These are phyloP conservation scores for Ornithoptera priamus DNA, from an alignment of 2,888 invertebrate species.

Conservation along the genomic window DNA sequence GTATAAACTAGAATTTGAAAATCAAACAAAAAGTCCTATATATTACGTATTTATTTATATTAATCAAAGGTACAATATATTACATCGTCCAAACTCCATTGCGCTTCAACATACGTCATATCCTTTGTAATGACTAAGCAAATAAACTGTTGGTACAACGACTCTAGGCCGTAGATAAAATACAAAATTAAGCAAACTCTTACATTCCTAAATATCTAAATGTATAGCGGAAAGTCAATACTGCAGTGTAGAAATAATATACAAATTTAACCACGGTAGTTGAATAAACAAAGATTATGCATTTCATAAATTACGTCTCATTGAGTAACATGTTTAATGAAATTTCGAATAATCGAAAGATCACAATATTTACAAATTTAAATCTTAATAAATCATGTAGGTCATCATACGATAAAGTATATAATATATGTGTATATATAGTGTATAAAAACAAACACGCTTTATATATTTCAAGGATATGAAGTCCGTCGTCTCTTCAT, in stretches of 20 bases:
- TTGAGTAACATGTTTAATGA: slow-evolving; percentile 39
- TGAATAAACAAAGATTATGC: slow-evolving; percentile 72
- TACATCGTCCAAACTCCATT: slow-evolving; percentile 73
- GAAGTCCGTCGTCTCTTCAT: slow-evolving; percentile 15
- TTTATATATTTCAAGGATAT: slow-evolving; percentile 20
- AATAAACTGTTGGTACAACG: slow-evolving; percentile 70
- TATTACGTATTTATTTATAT: slow-evolving; percentile 80
- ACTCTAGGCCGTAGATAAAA: slow-evolving; percentile 67
- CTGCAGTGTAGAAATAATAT: slow-evolving; percentile 70
- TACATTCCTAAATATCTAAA: slow-evolving; percentile 63
- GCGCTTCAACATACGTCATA: slow-evolving; percentile 68
- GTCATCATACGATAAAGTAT: slow-evolving; percentile 19
- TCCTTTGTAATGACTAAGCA: slow-evolving; percentile 73
- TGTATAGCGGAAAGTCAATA: slow-evolving; percentile 74
- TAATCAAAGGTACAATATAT: slow-evolving; percentile 80
- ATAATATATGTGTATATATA: slow-evolving; percentile 12
- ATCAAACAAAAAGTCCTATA: slow-evolving; percentile 51
- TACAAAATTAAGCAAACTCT: slow-evolving; percentile 76
- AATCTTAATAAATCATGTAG: slow-evolving; percentile 32
- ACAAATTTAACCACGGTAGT: slow-evolving; percentile 62
- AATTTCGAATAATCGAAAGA: slow-evolving; percentile 50
- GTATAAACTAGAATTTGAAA: not conserved
- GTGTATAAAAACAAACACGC: slow-evolving; percentile 21
- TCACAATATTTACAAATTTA: slow-evolving; percentile 65
- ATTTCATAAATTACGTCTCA: slow-evolving; percentile 50